A percentile compares a stretch with the other conserved stretches of the same genome.
These are phyloP conservation scores for Oriolus oriolus DNA, from an alignment of 2,113 vertebrate species.

Conservation along the genomic window DNA sequence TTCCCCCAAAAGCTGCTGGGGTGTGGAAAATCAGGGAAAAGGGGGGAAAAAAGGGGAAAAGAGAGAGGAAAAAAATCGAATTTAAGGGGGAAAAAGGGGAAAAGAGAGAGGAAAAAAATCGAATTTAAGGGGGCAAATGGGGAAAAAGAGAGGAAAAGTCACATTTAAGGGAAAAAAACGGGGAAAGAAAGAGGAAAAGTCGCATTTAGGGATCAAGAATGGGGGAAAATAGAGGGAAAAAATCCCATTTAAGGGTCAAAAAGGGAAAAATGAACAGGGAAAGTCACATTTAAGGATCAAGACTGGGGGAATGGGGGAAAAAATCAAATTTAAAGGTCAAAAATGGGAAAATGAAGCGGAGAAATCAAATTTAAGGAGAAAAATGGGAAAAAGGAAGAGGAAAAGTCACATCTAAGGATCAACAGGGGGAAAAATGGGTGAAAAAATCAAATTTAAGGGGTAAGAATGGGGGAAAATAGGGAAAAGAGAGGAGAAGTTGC, in stretches of 20 bases:
- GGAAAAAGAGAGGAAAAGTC: too few species aligned
- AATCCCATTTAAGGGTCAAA: not conserved
- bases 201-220: too few species aligned
- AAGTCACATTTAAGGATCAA: too few species aligned
- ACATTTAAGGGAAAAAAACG: not conserved
- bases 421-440: too few species aligned
- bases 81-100: not conserved
- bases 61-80: too few species aligned
- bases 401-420: not conserved
- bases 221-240: too few species aligned
- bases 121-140: too few species aligned
- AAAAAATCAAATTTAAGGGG: not conserved
- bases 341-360: not conserved
- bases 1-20: not conserved
- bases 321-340: not conserved
- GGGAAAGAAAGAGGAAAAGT: too few species aligned
- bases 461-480: not conserved
- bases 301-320: not conserved
- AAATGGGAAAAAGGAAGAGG: not conserved
- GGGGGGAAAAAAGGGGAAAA: not conserved
- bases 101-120: not conserved
- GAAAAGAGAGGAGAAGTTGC: too few species aligned
- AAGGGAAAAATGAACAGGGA: too few species aligned
- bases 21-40: too few species aligned
- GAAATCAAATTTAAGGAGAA: not conserved